These are phyloP conservation scores for Andrena cerasifolii DNA, from an alignment of 1,140 invertebrate genomes.

Conservation along the genomic window DNA sequence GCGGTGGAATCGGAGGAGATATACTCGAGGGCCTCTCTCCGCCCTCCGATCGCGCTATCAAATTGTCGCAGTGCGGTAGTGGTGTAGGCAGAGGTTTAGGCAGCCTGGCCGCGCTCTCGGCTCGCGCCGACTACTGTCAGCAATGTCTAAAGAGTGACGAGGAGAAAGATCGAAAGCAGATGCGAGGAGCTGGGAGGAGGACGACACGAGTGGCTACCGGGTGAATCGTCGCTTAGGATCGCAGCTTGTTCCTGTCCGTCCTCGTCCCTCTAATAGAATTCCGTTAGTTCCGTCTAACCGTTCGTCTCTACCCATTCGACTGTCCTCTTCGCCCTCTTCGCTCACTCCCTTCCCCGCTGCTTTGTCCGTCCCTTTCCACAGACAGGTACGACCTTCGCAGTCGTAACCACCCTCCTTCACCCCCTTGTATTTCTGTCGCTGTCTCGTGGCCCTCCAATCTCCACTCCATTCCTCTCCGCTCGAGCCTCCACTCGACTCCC, in stretches of 20 bases:
- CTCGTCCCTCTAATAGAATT: slow-evolving; percentile 44
- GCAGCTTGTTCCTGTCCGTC: slow-evolving; percentile 55
- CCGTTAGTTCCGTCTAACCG: slow-evolving; percentile 37
- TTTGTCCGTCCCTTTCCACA: slow-evolving; percentile 28
- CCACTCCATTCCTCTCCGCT: slow-evolving; percentile 63
- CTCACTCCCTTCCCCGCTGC: background rate
- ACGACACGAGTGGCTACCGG: slow-evolving; percentile 54
- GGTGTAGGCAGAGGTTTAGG: slow-evolving; percentile 69
- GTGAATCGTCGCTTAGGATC: slow-evolving; percentile 64
- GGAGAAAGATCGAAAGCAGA: slow-evolving; percentile 53
- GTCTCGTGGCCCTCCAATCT: slow-evolving; percentile 61
- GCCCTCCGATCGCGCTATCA: slow-evolving; percentile 71
- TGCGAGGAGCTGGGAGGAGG: slow-evolving; percentile 16
- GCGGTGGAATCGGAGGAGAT: slow-evolving; percentile 55
- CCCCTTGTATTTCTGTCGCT: slow-evolving; percentile 52
- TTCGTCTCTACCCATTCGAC: slow-evolving; percentile 38
- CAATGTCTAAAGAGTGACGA: slow-evolving; percentile 52
- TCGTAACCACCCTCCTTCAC: slow-evolving; percentile 22
- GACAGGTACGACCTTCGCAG: slow-evolving; percentile 38
- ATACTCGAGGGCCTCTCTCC: slow-evolving; percentile 42
- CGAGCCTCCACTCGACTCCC: slow-evolving; percentile 68
- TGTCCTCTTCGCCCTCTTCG: background rate
- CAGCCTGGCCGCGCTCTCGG: slow-evolving; percentile 28
- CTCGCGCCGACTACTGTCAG: slow-evolving; percentile 63
- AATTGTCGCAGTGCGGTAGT: slow-evolving; percentile 77